These are phyloP conservation scores for Coreius guichenoti DNA, from an alignment of 2,797 vertebrate genomes.

Conservation along the genomic window DNA sequence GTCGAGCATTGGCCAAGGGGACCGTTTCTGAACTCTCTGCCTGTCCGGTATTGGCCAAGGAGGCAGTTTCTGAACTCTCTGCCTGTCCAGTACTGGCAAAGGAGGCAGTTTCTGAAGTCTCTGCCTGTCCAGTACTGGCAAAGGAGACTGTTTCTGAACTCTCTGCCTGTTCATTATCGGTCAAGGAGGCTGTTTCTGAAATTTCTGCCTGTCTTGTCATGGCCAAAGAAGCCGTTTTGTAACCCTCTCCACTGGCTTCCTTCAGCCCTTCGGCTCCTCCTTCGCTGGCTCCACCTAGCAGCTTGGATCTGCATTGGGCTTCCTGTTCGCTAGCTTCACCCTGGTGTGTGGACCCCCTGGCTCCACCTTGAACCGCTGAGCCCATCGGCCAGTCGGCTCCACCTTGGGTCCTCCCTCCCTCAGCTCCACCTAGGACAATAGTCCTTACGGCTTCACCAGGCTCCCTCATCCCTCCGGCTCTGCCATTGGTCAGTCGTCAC, in stretches of 20 bases:
- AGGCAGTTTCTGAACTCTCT: too few relatives aligned
- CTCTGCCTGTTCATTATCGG: not conserved
- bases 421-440: not conserved
- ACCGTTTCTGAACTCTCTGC: too few relatives aligned
- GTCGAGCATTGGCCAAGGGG: not conserved
- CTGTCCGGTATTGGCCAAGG: too few relatives aligned
- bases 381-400: not conserved
- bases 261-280: not conserved
- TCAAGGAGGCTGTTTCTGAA: not conserved
- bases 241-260: not conserved
- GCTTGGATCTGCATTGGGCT: not conserved
- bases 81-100: fast-evolving
- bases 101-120: too few relatives aligned
- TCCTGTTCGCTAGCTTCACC: not conserved
- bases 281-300: not conserved
- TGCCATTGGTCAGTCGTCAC: too few relatives aligned
- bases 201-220: not conserved
- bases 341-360: not conserved
- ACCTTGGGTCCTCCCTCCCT: not conserved
- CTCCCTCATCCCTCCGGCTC: too few relatives aligned
- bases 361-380: not conserved
- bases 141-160: not conserved
- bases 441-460: too few relatives aligned
- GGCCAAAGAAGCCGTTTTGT: not conserved
- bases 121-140: too few relatives aligned